Percentiles rank a stretch among this genome's conserved stretches.
These are phyloP conservation scores for Lochmaea crataegi DNA, from an alignment of 2,888 invertebrate genomes.

Conservation along the genomic window DNA sequence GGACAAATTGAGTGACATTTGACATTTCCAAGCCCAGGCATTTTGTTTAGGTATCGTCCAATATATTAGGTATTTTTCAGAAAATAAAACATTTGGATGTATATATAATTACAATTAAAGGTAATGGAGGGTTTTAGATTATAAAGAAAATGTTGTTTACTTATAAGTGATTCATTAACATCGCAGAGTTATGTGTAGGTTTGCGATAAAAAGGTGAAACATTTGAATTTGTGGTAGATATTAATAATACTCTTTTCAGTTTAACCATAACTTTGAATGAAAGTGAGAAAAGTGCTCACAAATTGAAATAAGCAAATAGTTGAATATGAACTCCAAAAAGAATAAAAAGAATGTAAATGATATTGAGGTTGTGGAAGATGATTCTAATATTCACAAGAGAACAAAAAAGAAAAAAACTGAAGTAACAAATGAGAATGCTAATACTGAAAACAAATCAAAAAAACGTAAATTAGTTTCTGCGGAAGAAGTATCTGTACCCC, in stretches of 20 bases:
- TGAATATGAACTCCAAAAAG: slow-evolving; percentile 26
- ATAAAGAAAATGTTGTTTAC: no score
- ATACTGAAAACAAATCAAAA: slow-evolving; percentile 19
- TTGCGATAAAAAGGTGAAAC: background rate
- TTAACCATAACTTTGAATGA: background rate
- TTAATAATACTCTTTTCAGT: no score
- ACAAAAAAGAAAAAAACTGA: slow-evolving; percentile 22
- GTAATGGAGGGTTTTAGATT: no score
- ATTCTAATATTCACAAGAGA: slow-evolving; percentile 10
- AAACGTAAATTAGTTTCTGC: slow-evolving; percentile 17
- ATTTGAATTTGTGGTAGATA: background rate
- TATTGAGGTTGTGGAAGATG: background rate
- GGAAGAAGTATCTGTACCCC: slow-evolving; percentile 1
- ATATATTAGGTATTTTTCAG: background rate
- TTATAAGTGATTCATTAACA: no score
- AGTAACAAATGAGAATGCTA: slow-evolving; percentile 16
- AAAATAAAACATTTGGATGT: background rate
- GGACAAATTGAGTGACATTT: no score
- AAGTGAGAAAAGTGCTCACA: no score
- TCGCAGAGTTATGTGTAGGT: background rate
- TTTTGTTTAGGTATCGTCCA: slow-evolving; percentile 8
- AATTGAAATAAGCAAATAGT: background rate
- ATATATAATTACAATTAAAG: slow-evolving; percentile 1
- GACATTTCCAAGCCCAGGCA: background rate
- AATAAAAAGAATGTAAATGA: slow-evolving; percentile 24